Base-by-base conservation (phyloP, 2,797 vertebrate species). In the Ispidina picta region DNA sequence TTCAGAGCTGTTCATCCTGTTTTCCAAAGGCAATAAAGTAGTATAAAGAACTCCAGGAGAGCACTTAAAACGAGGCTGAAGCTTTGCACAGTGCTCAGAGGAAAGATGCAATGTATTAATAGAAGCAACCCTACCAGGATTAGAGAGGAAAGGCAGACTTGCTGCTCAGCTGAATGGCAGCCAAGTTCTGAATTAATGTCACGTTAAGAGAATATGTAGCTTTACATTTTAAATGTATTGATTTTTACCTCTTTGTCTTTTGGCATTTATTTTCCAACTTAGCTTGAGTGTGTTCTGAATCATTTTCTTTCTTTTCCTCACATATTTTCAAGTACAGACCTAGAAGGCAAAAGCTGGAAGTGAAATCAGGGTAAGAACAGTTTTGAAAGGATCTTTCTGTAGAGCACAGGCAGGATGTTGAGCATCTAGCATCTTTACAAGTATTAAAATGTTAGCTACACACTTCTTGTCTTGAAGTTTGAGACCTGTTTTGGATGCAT, bases 161-260 rank as follows among this genome's bases (percentile, higher is more conserved):
- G 10, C 60, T 88, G 91, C 77, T 91, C 65, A 37, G 48, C 56
- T 33, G n/a, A 77, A 91, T 18, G 31, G 72, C 83, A 85, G 82
- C 49, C 73, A 78, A 29, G 43, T 87, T 88, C 90, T 88, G 7
- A 81, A 83, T 91, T 93, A 72, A 85, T 94, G 86, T 85, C 86
- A 77, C 39, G 46, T 83, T 85, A 79, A 71, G 23, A 83, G 25
- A 75, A 71, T 71, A 70, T 59, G 66, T 64, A 83, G 74, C 52
- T 90, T 88, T 88, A 86, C 28, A 43, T 93, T 74, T 88, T 70
- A 88, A 91, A 93, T 73, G 2, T 59, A 90, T 94, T 95, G 94
- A 89, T 94, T 94, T 95, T 95, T 91, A 63, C 33, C 56, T 89
- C 41, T 86, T 85, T 94, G 39, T 90, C 73, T 91, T 83, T 73